Percentiles rank a stretch among this genome's conserved stretches.
These are phyloP conservation scores for Bergia puertoricense DNA, from an alignment of 92 coral and sea anemone genomes.

Conservation along the genomic window DNA sequence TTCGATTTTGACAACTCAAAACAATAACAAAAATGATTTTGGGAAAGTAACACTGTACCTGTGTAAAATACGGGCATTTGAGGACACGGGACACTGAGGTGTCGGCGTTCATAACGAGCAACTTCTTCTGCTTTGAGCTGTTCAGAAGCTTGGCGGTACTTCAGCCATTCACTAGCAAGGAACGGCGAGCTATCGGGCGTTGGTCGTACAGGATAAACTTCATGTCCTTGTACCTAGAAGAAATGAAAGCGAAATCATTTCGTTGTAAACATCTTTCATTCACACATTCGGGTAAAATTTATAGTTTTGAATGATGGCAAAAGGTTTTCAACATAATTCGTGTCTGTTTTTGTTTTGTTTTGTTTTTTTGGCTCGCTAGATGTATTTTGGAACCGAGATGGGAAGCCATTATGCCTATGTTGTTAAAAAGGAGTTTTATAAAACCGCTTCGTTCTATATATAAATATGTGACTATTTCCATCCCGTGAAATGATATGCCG, in stretches of 20 bases:
- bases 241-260: background rate
- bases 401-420: background rate
- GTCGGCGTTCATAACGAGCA: slow-evolving; percentile 60
- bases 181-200: slow-evolving; percentile 57
- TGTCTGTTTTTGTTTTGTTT: background rate
- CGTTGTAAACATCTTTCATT: background rate
- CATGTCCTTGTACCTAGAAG: slow-evolving; percentile 54
- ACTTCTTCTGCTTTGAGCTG: slow-evolving; percentile 53
- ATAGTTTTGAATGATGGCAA: background rate
- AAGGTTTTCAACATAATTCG: too few species aligned
- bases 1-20: too few species aligned
- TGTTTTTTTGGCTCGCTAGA: background rate
- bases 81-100: slow-evolving; percentile 50
- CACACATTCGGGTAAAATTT: background rate
- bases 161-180: slow-evolving; percentile 72
- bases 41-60: slow-evolving; percentile 45
- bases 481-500: too few species aligned
- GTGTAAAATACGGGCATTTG: slow-evolving; percentile 75
- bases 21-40: background rate
- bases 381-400: background rate
- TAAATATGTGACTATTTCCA: background rate
- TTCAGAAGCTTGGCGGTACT: slow-evolving; percentile 64
- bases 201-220: slow-evolving; percentile 51
- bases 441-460: background rate
- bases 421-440: too few species aligned